A percentile compares a stretch with the other conserved stretches of the same genome.
These are phyloP conservation scores for Scaeva pyrastri DNA, from an alignment of 2,888 invertebrate genomes.

Conservation along the genomic window DNA sequence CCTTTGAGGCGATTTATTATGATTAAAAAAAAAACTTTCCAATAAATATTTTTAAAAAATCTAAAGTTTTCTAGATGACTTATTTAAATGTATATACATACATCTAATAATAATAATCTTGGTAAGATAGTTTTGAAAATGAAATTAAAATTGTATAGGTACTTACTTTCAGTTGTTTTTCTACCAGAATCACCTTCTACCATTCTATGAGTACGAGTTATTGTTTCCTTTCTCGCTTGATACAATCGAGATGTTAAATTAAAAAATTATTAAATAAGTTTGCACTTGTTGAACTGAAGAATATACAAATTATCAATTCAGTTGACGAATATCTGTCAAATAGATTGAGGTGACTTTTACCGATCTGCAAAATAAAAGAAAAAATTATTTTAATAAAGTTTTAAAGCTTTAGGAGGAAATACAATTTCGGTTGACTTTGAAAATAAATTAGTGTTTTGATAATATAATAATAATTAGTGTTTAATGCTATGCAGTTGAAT, in stretches of 20 bases:
- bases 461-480: background rate
- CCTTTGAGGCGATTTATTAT: too few relatives aligned
- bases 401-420: background rate
- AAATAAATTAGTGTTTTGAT: background rate
- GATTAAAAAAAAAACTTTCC: too few relatives aligned
- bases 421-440: constrained; percentile 6
- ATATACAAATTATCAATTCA: constrained; percentile 44
- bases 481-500: background rate
- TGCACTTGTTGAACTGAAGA: constrained; percentile 48
- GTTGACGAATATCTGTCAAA: constrained; percentile 37
- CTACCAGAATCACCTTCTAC: constrained; percentile 94
- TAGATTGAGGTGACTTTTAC: constrained; percentile 73
- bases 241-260: constrained; percentile 71
- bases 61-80: too few relatives aligned
- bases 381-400: background rate
- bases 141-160: too few relatives aligned
- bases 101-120: too few relatives aligned
- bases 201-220: constrained; percentile 90
- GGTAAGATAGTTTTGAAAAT: too few relatives aligned
- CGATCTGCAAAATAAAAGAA: constrained; percentile 79
- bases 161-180: constrained; percentile 91
- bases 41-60: too few relatives aligned
- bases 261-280: constrained; percentile 67
- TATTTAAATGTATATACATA: too few relatives aligned
- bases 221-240: constrained; percentile 80